Base-by-base conservation (phyloP, 2,797 vertebrate genomes). In the Acomys russatus region DNA sequence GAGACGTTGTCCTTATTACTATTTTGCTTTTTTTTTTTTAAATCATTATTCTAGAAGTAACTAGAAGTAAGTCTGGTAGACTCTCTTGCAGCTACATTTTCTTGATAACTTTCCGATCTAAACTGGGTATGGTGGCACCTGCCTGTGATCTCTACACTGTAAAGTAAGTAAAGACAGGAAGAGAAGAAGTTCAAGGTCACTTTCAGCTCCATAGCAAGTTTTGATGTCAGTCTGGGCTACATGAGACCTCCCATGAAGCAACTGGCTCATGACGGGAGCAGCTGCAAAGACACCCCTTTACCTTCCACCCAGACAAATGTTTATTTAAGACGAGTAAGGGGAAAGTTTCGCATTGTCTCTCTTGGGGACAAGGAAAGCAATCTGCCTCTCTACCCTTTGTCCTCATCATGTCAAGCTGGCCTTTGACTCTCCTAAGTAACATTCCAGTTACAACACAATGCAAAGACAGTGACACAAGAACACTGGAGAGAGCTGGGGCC, bases 31-130 rank as follows among this genome's bases (percentile, higher is more conserved):
- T 12, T 66, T 89, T 76, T 59, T 90, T 33, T 25, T 6, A 23
- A 28, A 63, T 9, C 91, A 51, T 88, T 91, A 96, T 94, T 93
- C 73, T 82, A 73, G 22, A 90, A 88, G 84, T 25, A 91, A n/a
- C n/a, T n/a, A 73, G 22, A 90, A 87, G 84, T 28, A 89, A 91
- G 44, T 49, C 14, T 35, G 88, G 54, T 54, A 78, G 63, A 30
- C 14, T 85, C 30, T 70, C 63, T 91, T 54, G 15, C 56, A 93
- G 54, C 35, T 93, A 90, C 17, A 49, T 95, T 95, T 82, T 89
- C 91, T 78, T 90, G 4, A 25, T 76, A 90, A 87, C 30, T 92
- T 88, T 44, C 68, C 66, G 30, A 76, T 82, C 18, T 71, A 17
- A 86, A 86, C 33, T 71, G 20, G 30, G 30, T 56, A 9, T 35